Percentiles rank a stretch among this genome's conserved stretches.
Evolutionary conservation across 23 tunicate species (phyloP).

Genomic region (Halocynthia aurantium): DNA sequence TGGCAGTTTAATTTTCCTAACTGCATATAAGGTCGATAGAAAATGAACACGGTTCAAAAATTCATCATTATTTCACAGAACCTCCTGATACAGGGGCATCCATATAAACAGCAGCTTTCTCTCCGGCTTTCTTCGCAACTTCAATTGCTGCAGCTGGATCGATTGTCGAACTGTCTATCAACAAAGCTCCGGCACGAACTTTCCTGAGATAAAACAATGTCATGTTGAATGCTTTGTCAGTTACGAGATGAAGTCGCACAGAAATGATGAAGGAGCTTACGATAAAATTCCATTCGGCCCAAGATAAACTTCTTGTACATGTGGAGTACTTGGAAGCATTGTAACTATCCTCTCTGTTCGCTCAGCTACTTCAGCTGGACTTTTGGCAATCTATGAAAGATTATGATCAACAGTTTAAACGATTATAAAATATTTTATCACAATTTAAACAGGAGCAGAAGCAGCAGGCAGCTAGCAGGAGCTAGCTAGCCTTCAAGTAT

Average conservation of each 20-base stretch:
- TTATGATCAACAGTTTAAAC: no score
- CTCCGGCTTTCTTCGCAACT: slow-evolving; percentile 47
- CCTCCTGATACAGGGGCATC: slow-evolving; percentile 98
- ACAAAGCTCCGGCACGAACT: slow-evolving; percentile 35
- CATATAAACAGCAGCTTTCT: slow-evolving; percentile 54
- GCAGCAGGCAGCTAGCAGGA: no score
- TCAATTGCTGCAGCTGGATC: slow-evolving; percentile 80
- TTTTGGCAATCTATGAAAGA: slow-evolving; percentile 35
- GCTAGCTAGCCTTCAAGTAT: no score
- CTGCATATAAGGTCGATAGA: no score
- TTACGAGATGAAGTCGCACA: no score
- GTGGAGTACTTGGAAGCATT: slow-evolving; percentile 90
- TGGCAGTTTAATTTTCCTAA: no score
- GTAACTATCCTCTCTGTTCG: slow-evolving; percentile 56
- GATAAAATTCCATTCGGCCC: slow-evolving; percentile 65
- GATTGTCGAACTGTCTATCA: slow-evolving; percentile 96
- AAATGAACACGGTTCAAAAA: no score
- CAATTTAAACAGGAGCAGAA: no score
- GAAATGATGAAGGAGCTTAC: slow-evolving; percentile 5
- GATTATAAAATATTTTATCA: no score
- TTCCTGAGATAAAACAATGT: slow-evolving; percentile 18
- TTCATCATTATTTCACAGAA: not conserved
- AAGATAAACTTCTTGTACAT: slow-evolving; percentile 78
- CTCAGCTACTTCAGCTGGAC: slow-evolving; percentile 86
- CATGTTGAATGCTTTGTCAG: not conserved